phyloP scores from a whole-genome alignment of 2,888 invertebrate species.

The Dicycla oo region DNA sequence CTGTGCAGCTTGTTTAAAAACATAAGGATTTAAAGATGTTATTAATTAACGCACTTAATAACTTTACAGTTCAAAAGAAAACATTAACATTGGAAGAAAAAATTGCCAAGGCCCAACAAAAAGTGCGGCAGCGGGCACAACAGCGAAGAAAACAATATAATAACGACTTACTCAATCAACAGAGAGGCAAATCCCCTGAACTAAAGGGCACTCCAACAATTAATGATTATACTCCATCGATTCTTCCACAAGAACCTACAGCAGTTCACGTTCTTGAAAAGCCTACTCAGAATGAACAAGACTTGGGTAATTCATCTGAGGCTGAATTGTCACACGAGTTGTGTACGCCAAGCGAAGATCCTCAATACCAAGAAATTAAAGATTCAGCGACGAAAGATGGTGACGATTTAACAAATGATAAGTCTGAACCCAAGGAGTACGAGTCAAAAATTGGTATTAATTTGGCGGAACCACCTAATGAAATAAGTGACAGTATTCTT shows the following conservation, averaged over 20 bases:
- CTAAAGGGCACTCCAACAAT: neutral
- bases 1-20: neutral
- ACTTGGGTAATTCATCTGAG: constrained; percentile 66
- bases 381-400: neutral
- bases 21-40: neutral
- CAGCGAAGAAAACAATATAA: constrained; percentile 68
- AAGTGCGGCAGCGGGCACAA: constrained; percentile 76
- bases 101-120: constrained; percentile 79
- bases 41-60: constrained; percentile 10
- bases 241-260: constrained; percentile 12
- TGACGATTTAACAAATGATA: constrained; percentile 12
- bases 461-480: constrained; percentile 3
- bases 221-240: constrained; percentile 5
- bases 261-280: constrained; percentile 28
- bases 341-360: constrained; percentile 20
- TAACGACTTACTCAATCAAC: constrained; percentile 44
- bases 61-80: constrained; percentile 73
- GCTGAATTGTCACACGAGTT: constrained; percentile 70
- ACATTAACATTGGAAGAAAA: constrained; percentile 77
- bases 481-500: neutral
- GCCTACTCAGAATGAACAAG: constrained; percentile 65
- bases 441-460: constrained; percentile 1
- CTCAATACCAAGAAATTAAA: constrained; percentile 6
- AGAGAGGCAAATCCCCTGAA: constrained; percentile 1
- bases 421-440: neutral